Evolutionary conservation across 1,140 invertebrate genomes (phyloP), one percentile per base, ranked within the genome.

Genomic region (Dermatophagoides farinae): DNA sequence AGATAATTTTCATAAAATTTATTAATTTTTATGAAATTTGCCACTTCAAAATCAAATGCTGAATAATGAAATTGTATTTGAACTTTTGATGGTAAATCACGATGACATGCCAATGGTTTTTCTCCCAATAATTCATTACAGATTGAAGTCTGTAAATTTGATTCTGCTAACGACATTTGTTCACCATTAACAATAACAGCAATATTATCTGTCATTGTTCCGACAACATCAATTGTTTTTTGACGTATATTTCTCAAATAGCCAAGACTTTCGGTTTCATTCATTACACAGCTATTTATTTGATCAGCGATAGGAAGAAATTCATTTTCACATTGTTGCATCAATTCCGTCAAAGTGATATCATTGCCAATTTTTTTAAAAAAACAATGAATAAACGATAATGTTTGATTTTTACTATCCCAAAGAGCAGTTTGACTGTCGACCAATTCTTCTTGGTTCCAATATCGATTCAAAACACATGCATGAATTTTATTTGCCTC

Each of bases 321-420:
- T n/a, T 61, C 41, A 37, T 61, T 61, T 11, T 61, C 50, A 61
- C 60, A 61, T 18, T 61, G 10, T 31, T 61, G 31, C 14, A 18
- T 25, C 18, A 61, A 31, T 52, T 22, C n/a, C 1, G 22, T 37
- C 6, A 61, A n/a, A 18, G 2, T 16, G 10, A 50, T n/a, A 6
- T 6, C 10, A 61, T 61, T 61, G 6, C 4, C 47, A 31, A 57
- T 47, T 41, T 61, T 61, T 31, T 61, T 61, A 31, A 40, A 61
- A 61, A 61, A 63, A 46, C 60, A 61, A 18, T 44, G 1, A 39
- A 61, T 61, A 31, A 58, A 61, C 10, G 25, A 16, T 11, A 61
- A 37, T n/a, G 60, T 61, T 61, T 61, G 60, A 61, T 61, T 61
- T 37, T 61, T 61, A 22, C 60, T 58, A 49, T 61, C 60, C 55